phyloP scores from a whole-genome alignment of 1,140 invertebrate genomes.

The Drosophila kurseongensis region DNA sequence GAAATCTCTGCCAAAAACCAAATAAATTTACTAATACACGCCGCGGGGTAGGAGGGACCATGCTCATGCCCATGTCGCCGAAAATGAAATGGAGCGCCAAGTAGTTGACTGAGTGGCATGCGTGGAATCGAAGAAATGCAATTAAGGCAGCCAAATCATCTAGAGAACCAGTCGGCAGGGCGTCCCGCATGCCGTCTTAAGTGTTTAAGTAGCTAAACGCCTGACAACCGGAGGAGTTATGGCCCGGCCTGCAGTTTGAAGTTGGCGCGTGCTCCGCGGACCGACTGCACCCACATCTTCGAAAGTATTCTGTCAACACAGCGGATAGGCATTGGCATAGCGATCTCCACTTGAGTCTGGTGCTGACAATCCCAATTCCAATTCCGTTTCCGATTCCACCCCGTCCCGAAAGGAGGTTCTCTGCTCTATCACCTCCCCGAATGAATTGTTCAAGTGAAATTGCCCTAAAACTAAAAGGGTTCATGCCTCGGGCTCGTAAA shows the following conservation, averaged over 20 bases:
- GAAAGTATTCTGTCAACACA: constrained; percentile 75
- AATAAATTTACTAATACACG: constrained; percentile 79
- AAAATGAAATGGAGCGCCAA: constrained; percentile 74
- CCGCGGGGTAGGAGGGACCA: not conserved
- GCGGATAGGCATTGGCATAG: not conserved
- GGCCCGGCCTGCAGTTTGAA: constrained; percentile 66
- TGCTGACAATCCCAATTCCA: constrained; percentile 28
- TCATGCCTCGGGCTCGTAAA: constrained; percentile 65
- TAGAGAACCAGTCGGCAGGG: constrained; percentile 22
- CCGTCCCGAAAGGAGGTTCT: constrained; percentile 1
- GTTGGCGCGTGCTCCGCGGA: constrained; percentile 64
- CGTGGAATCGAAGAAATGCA: constrained; percentile 79
- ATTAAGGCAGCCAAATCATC: constrained; percentile 68
- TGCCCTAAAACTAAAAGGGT: constrained; percentile 73
- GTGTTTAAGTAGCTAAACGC: constrained; percentile 80
- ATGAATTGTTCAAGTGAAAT: constrained; percentile 26
- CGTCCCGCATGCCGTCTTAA: constrained; percentile 67
- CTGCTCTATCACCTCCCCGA: constrained; percentile 46
- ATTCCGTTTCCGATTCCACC: not conserved
- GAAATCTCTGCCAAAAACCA: constrained; percentile 81
- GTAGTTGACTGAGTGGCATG: constrained; percentile 72
- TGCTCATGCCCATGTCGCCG: constrained; percentile 3
- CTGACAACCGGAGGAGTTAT: constrained; percentile 75
- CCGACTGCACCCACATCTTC: constrained; percentile 30
- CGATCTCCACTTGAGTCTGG: constrained; percentile 59